A percentile compares a stretch with the other conserved stretches of the same genome.
phyloP scores from a whole-genome alignment of 2,113 vertebrate genomes.

The Tenebrosternarchus preto region DNA sequence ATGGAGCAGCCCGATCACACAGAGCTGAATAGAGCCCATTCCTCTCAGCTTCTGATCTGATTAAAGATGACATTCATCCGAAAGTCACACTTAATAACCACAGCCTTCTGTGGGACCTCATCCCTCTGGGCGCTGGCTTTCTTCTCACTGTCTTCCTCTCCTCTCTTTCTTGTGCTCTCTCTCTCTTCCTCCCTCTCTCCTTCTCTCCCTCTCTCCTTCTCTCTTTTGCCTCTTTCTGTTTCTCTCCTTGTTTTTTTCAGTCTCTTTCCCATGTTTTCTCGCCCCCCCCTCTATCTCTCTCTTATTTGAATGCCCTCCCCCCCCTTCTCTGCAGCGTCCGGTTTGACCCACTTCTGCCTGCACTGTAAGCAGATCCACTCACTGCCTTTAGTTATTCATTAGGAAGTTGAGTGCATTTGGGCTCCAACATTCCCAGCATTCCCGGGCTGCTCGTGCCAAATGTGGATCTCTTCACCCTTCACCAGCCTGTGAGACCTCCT shows the following conservation, averaged over 20 bases:
- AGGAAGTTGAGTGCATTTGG: constrained; percentile 71
- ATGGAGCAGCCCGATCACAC: neutral
- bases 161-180: neutral
- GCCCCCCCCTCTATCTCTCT: constrained; percentile 57
- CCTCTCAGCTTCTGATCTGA: constrained; percentile 58
- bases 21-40: constrained; percentile 51
- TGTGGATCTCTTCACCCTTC: constrained; percentile 53
- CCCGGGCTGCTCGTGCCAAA: constrained; percentile 68
- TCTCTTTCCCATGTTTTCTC: neutral
- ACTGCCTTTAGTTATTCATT: constrained; percentile 77
- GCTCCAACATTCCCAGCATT: constrained; percentile 60
- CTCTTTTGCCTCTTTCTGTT: constrained; percentile 37
- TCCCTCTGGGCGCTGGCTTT: constrained; percentile 42
- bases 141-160: neutral
- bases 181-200: neutral
- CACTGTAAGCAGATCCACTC: constrained; percentile 73
- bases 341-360: constrained; percentile 72
- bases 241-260: neutral
- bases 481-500: constrained; percentile 42
- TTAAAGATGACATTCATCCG: constrained; percentile 70
- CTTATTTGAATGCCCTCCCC: constrained; percentile 55
- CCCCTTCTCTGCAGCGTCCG: constrained; percentile 57
- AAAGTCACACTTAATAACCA: constrained; percentile 70
- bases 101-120: constrained; percentile 64
- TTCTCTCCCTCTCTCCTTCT: constrained; percentile 31